Conservation (phyloP, 2,797 vertebrate species). For the Lithobates sylvaticus region DNA sequence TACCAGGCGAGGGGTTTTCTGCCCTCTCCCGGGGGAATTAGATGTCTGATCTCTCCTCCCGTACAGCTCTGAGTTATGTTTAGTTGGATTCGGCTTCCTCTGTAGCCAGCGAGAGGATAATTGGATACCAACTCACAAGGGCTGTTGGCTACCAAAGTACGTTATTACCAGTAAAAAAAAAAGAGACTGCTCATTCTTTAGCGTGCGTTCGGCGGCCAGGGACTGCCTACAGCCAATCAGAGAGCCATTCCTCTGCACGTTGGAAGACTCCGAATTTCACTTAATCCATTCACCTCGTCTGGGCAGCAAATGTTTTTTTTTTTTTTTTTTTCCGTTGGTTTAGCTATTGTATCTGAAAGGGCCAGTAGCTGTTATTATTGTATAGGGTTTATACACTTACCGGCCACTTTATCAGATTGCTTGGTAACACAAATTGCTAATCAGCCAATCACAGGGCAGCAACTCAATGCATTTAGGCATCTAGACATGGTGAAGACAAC, state of each 20-base stretch:
- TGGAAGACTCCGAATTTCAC: conserved; percentile 10
- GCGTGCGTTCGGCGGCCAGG: neutral
- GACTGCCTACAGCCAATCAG: conserved; percentile 38
- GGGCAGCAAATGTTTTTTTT: neutral
- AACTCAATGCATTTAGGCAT: no score
- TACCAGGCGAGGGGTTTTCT: neutral
- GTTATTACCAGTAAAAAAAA: conserved; percentile 16
- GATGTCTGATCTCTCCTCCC: conserved; percentile 8
- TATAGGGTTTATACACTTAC: no score
- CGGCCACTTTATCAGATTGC: no score
- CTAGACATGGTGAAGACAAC: no score
- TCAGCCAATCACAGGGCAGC: no score
- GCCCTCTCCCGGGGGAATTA: conserved; percentile 16
- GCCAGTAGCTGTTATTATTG: no score
- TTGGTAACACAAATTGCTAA: no score
- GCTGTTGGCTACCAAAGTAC: neutral
- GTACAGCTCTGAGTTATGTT: conserved; percentile 26
- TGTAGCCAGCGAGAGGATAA: conserved; percentile 34
- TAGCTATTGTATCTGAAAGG: no score
- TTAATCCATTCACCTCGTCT: neutral
- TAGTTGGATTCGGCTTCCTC: conserved; percentile 1
- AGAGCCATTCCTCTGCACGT: neutral
- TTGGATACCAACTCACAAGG: conserved; percentile 44
- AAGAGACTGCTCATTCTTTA: conserved; percentile 29
- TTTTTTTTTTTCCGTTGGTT: no score